Conservation (phyloP, 2,888 invertebrate species). For the Plagodis dolabraria region DNA sequence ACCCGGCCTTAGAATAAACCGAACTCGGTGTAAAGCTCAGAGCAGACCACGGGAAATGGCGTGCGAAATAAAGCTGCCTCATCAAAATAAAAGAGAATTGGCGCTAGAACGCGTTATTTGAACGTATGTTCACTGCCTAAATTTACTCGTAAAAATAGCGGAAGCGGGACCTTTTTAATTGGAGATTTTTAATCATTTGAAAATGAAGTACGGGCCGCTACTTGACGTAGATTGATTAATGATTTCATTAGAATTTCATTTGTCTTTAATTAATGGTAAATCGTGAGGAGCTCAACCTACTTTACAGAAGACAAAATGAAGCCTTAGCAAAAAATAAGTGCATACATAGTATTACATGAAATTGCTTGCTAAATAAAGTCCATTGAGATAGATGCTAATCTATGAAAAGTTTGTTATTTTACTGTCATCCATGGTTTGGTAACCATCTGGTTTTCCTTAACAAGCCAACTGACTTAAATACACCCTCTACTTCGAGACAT, state of each 20-base stretch:
- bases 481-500: too few relatives aligned
- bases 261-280: conserved; percentile 28
- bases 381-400: too few relatives aligned
- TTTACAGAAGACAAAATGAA: not conserved
- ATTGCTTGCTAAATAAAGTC: too few relatives aligned
- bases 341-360: too few relatives aligned
- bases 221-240: conserved; percentile 49
- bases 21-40: conserved; percentile 20
- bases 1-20: conserved; percentile 35
- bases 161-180: conserved; percentile 45
- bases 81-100: conserved; percentile 1
- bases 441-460: too few relatives aligned
- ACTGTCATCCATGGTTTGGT: too few relatives aligned
- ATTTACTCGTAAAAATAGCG: conserved; percentile 38
- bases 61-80: conserved; percentile 5
- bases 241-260: conserved; percentile 46
- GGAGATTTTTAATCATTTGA: conserved; percentile 47
- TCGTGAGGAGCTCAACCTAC: not conserved
- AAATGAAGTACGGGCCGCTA: conserved; percentile 44
- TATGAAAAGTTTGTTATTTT: too few relatives aligned
- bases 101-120: not conserved
- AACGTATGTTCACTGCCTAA: not conserved
- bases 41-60: not conserved
- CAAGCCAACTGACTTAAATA: too few relatives aligned
- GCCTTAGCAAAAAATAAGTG: not conserved